Base-by-base conservation (phyloP, 2,113 vertebrate genomes). In the Cyphomyrus discorhynchus region DNA sequence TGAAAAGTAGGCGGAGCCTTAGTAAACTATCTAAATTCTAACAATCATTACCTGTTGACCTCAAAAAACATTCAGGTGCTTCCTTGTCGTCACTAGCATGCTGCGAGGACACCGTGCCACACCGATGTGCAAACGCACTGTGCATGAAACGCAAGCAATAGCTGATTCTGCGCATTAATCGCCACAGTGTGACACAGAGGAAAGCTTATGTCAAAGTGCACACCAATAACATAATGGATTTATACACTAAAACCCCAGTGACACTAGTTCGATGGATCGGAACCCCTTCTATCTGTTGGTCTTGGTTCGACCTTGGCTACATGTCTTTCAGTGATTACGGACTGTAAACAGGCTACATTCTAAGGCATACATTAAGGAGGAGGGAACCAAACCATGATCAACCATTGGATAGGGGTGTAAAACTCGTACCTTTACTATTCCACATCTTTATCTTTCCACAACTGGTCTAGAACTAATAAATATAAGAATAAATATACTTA, bases 291-390 rank as follows among this genome's bases (percentile, higher is more conserved):
- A 19, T 86, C 50, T 39, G 13, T 53, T 27, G 31, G 17, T 91
- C 74, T 66, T 45, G 82, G 10, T 90, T 66, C 74, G 91, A 13
- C 84, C 62, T 45, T 10, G 84, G 91, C 90, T 89, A 83, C 89
- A 89, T 50, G 91, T 90, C 90, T 92, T 92, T 92, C 92, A 5
- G 89, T 92, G 15, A 91, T 92, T 19, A 91, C 89, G 90, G 87
- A 95, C 93, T 96, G 95, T 95, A 96, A 96, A 96, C 95, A 96
- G 92, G 93, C 94, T 95, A 95, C 94, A 94, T 94, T 92, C 94
- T 94, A 96, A 95, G 95, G 95, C 95, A 93, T 93, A 95, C 93
- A 95, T n/a, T 31, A 42, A 5, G 45, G 89, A 82, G 27, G 10
- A 93, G 89, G 91, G 91, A 90, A 91, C 92, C 92, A 94, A 93